Evolutionary conservation across 30 jellyfish, hydroid and myxozoan species (phyloP).

Genomic region (Aurelia coerulea): DNA sequence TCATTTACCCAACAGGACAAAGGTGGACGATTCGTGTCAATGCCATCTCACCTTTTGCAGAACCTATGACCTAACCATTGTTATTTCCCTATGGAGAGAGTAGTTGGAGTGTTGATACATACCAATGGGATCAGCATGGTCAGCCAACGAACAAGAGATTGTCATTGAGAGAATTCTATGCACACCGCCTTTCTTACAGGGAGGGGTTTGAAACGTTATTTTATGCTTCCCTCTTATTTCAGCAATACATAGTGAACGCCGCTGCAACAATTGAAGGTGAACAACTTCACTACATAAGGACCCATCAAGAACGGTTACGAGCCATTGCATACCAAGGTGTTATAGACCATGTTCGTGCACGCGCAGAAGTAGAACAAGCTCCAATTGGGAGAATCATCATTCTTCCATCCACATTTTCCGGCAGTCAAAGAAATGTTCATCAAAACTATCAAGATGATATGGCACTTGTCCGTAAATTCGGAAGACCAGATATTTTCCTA

Average conservation of each 20-base stretch:
- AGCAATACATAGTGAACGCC: slow-evolving; percentile 63
- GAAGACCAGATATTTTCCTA: slow-evolving; percentile 69
- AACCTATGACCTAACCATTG: background rate
- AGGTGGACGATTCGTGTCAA: background rate
- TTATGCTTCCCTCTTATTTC: slow-evolving; percentile 45
- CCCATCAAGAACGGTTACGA: slow-evolving; percentile 64
- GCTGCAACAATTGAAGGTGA: slow-evolving; percentile 55
- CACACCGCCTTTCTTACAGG: slow-evolving; percentile 58
- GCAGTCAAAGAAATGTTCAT: slow-evolving; percentile 59
- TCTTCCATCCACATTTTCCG: slow-evolving; percentile 60
- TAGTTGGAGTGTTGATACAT: slow-evolving; percentile 63
- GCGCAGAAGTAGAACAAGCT: slow-evolving; percentile 36
- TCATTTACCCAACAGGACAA: slow-evolving; percentile 53
- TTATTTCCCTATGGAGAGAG: slow-evolving; percentile 29
- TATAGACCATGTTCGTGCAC: slow-evolving; percentile 48
- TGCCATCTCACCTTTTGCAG: slow-evolving; percentile 21
- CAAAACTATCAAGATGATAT: slow-evolving; percentile 73
- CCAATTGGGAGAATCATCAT: slow-evolving; percentile 50
- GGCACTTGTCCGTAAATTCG: slow-evolving; percentile 44
- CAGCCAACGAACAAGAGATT: background rate
- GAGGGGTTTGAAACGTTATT: slow-evolving; percentile 11
- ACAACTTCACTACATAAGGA: slow-evolving; percentile 42
- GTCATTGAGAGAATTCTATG: slow-evolving; percentile 52
- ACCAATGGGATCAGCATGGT: slow-evolving; percentile 29
- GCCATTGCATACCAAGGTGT: slow-evolving; percentile 64